Conservation (phyloP, 2,113 vertebrate species). For the Leucoraja erinaceus region DNA sequence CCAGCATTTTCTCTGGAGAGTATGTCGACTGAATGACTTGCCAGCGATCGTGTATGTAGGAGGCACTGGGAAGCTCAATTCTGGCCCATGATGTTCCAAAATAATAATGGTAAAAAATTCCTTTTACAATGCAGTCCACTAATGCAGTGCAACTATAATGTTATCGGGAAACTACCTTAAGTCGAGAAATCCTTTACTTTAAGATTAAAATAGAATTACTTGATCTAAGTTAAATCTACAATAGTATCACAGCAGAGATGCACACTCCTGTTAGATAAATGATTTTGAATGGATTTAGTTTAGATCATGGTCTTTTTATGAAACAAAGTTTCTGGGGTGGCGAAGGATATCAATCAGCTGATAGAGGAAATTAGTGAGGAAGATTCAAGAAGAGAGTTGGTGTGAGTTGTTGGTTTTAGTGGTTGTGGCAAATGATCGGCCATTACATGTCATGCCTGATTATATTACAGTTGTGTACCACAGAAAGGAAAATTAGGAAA, state of each 20-base stretch:
- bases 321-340: no score
- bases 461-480: not conserved
- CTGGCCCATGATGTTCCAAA: not conserved
- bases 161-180: not conserved
- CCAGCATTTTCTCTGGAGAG: no score
- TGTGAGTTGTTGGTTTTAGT: not conserved
- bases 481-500: not conserved
- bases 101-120: not conserved
- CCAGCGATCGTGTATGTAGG: no score
- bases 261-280: not conserved
- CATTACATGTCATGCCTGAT: not conserved
- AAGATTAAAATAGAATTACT: not conserved
- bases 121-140: not conserved
- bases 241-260: not conserved
- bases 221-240: not conserved
- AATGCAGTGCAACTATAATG: not conserved
- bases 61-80: no score
- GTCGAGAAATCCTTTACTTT: not conserved
- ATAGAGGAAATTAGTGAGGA: not conserved
- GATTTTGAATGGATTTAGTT: not conserved
- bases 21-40: no score
- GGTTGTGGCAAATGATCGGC: not conserved
- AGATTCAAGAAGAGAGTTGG: not conserved
- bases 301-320: not conserved
- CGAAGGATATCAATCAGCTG: no score